Conservation (phyloP, 2,797 vertebrate species). For the Gallinago nigripennis region DNA sequence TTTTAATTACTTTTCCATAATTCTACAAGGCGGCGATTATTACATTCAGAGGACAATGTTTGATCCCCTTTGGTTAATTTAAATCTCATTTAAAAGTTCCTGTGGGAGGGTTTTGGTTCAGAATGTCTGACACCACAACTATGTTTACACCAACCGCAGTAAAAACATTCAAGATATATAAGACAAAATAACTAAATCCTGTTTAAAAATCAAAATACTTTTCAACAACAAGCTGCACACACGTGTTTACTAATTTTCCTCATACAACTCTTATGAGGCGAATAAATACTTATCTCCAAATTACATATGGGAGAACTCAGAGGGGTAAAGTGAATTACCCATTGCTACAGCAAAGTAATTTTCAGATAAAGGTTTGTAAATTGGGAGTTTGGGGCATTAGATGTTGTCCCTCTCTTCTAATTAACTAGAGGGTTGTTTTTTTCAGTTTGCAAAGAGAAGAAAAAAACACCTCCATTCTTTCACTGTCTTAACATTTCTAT, state of each 20-base stretch:
- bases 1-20: conserved; percentile 50
- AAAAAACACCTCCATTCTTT: not conserved
- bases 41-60: not conserved
- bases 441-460: not conserved
- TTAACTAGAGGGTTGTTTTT: rapidly evolving
- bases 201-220: not conserved
- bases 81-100: conserved; percentile 26
- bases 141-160: not conserved
- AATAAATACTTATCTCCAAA: not conserved
- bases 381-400: not conserved
- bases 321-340: not conserved
- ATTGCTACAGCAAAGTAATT: not conserved
- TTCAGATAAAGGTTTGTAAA: not conserved
- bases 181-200: not conserved
- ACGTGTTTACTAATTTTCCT: not conserved
- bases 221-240: not conserved
- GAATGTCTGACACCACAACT: not conserved
- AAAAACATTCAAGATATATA: not conserved
- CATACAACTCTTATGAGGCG: not conserved
- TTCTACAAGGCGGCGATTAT: not conserved
- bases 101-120: not conserved
- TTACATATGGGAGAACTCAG: not conserved
- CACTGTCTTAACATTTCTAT: not conserved
- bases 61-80: conserved; percentile 22
- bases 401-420: not conserved